A percentile compares a stretch with the other conserved stretches of the same genome.
Conservation (phyloP, 1,140 invertebrate species). For the Ooceraea biroi region DNA sequence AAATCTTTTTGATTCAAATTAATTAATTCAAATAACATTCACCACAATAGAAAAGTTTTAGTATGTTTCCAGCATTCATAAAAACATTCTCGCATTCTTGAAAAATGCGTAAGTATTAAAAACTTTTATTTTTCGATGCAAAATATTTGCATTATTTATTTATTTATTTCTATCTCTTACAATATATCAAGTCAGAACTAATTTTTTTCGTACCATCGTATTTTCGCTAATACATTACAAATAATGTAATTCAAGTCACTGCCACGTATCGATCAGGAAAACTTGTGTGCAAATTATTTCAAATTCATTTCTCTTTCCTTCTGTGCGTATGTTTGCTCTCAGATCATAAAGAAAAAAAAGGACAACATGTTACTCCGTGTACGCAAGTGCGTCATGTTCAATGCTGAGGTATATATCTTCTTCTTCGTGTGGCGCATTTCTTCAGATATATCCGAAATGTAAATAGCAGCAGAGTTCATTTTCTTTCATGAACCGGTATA, state of each 20-base stretch:
- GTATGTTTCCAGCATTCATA: not conserved
- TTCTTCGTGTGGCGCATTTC: not conserved
- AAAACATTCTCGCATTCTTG: not conserved
- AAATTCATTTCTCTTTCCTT: not conserved
- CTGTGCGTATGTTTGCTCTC: not conserved
- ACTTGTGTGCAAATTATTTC: not conserved
- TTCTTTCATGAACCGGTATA: conserved; percentile 53
- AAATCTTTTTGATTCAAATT: not conserved
- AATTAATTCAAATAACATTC: not conserved
- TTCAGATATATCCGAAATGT: conserved; percentile 52
- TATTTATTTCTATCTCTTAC: no score
- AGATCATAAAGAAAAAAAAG: conserved; percentile 1
- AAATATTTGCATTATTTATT: no score
- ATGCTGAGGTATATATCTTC: no score
- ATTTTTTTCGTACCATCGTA: no score
- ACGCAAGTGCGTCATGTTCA: not conserved
- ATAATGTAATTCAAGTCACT: no score
- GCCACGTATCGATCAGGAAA: no score
- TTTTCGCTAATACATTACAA: no score
- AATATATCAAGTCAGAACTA: no score
- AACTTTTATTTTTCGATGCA: no score
- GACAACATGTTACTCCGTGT: not conserved
- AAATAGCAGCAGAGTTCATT: conserved; percentile 48
- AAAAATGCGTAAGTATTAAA: no score
- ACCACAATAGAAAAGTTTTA: not conserved